Evolutionary conservation across 2,113 vertebrate genomes (phyloP), one percentile per base, ranked within the genome.

Genomic region (Passer montanus): DNA sequence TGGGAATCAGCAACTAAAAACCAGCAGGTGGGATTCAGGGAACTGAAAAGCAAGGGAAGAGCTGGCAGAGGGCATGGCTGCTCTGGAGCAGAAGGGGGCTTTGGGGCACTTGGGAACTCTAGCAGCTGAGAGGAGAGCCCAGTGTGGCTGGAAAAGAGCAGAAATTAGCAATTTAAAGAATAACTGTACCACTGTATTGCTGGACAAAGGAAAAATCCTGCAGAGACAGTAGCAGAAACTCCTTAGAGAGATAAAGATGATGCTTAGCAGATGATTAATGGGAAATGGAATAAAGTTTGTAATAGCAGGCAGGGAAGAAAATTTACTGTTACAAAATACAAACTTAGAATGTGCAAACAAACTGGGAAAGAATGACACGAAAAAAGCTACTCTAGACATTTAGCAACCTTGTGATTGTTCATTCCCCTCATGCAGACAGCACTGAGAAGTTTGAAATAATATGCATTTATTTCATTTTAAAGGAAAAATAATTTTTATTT

Each of bases 401-500:
- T 33, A 41, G 17, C 22, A 80, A 55, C 4, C 6, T 43, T 50
- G 18, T 79, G 49, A 74, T n/a, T 73, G 11, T 55, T 74, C 24
- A 67, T 19, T 10, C 35, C 83, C 21, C 9, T 69, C 31, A 44
- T 1, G 4, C 41, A 92, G 60, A 55, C 44, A 70, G 43, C 35
- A 78, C 47, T 28, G 33, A 43, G 23, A 73, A 73, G 33, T 59
- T 56, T 20, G 76, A 93, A 96, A 93, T 56, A 86, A 94, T 62
- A 83, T 12, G 18, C 20, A 43, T 63, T 84, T 73, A 89, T 58
- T 91, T 84, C 0, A 52, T 81, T 94, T 53, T 28, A 72, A 95
- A 89, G 50, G 7, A 78, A 92, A 60, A 15, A 79, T 28, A 6
- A 35, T 14, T 93, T 95, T 95, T 91, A 91, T 96, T 95, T 82